Evolutionary conservation across 23 tunicate genomes (phyloP).

Genomic region (Oikopleura albicans): DNA sequence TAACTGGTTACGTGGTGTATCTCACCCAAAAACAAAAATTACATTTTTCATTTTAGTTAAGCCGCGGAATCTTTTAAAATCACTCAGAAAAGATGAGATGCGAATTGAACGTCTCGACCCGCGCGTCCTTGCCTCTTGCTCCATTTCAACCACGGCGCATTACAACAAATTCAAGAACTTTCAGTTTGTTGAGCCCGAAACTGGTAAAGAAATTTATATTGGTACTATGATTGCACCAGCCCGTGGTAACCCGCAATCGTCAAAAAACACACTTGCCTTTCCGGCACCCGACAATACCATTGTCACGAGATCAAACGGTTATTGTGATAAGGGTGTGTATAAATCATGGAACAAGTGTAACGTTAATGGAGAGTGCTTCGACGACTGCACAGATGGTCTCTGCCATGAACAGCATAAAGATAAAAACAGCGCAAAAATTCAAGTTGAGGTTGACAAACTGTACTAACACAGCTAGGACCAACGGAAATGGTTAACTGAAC

Average conservation of each 20-base stretch:
- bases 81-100: neutral
- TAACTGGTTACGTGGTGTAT: too few relatives aligned
- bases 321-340: neutral
- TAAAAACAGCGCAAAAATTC: neutral
- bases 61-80: neutral
- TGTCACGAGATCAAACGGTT: neutral
- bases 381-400: neutral
- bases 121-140: neutral
- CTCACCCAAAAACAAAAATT: too few relatives aligned
- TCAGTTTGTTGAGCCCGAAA: neutral
- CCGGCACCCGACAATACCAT: neutral
- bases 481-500: too few relatives aligned
- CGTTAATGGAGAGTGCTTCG: constrained; percentile 1
- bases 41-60: too few relatives aligned
- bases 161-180: neutral
- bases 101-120: neutral
- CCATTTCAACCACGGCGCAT: neutral
- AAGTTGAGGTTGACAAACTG: neutral
- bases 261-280: neutral
- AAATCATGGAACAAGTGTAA: constrained; percentile 6
- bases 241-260: neutral
- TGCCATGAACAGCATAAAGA: constrained; percentile 10
- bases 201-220: neutral
- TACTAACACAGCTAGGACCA: too few relatives aligned
- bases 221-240: neutral